These are phyloP conservation scores for Circaetus cinerascens DNA, from an alignment of 2,113 vertebrate species.

Conservation along the genomic window DNA sequence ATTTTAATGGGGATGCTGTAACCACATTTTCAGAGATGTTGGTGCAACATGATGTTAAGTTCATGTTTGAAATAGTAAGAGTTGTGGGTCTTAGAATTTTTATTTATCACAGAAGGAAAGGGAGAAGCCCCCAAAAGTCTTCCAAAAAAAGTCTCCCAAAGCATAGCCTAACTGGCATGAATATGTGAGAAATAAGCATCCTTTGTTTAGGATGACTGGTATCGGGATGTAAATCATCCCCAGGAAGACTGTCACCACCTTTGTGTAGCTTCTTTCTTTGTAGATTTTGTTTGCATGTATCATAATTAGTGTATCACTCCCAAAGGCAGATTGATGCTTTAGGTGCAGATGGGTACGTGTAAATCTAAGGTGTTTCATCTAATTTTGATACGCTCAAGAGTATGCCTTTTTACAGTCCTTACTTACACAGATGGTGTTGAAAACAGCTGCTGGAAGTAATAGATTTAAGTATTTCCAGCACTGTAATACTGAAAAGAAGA, in stretches of 20 bases:
- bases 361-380: background rate
- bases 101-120: background rate
- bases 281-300: background rate
- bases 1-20: conserved; percentile 7
- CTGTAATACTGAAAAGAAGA: background rate
- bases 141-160: background rate
- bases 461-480: background rate
- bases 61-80: background rate
- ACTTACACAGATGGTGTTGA: background rate
- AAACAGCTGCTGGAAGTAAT: background rate
- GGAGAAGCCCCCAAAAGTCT: background rate
- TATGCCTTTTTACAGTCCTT: background rate
- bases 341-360: background rate
- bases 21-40: background rate
- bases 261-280: background rate
- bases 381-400: background rate
- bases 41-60: background rate
- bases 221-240: background rate
- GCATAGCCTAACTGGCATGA: background rate
- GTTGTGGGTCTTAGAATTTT: background rate
- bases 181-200: background rate
- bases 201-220: background rate
- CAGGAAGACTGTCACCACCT: background rate
- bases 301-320: background rate
- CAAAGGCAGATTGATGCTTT: background rate